Percentiles rank a stretch among this genome's conserved stretches.
phyloP scores from a whole-genome alignment of 2,888 invertebrate species.

The Cerastis leucographa region DNA sequence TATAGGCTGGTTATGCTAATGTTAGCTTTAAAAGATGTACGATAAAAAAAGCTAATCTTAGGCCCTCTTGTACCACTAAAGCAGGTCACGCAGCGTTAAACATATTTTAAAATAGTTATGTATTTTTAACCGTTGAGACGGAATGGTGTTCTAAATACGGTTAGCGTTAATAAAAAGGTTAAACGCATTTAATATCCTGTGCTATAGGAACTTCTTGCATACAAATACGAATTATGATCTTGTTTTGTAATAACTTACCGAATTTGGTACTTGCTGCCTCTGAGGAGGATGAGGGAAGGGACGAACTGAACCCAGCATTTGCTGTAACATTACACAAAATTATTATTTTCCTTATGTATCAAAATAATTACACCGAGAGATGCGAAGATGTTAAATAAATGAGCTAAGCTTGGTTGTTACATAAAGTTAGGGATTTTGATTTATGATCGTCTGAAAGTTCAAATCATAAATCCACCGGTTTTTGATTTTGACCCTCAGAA shows the following conservation, averaged over 20 bases:
- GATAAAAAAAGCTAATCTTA: background rate
- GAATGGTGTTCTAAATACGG: background rate
- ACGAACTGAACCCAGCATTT: conserved; percentile 83
- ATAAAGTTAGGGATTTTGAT: background rate
- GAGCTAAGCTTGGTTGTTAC: background rate
- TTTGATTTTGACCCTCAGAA: too few relatives aligned
- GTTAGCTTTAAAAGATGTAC: background rate
- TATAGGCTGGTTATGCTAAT: background rate
- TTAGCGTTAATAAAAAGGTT: background rate
- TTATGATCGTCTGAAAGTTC: too few relatives aligned
- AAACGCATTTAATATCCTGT: background rate
- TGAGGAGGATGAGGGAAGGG: conserved; percentile 83
- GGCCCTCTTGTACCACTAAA: background rate
- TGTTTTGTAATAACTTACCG: conserved; percentile 74
- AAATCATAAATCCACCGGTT: too few relatives aligned
- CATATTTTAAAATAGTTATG: background rate
- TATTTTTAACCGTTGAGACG: background rate
- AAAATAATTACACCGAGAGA: background rate
- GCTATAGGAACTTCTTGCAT: background rate
- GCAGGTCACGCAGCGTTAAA: background rate
- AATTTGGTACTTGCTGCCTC: conserved; percentile 82
- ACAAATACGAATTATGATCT: background rate
- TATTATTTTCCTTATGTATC: background rate
- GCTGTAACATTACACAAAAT: conserved; percentile 69
- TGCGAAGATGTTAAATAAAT: background rate